These are phyloP conservation scores for Cynodonichthys magdalenae DNA, from an alignment of 2,797 vertebrate species.

Conservation along the genomic window DNA sequence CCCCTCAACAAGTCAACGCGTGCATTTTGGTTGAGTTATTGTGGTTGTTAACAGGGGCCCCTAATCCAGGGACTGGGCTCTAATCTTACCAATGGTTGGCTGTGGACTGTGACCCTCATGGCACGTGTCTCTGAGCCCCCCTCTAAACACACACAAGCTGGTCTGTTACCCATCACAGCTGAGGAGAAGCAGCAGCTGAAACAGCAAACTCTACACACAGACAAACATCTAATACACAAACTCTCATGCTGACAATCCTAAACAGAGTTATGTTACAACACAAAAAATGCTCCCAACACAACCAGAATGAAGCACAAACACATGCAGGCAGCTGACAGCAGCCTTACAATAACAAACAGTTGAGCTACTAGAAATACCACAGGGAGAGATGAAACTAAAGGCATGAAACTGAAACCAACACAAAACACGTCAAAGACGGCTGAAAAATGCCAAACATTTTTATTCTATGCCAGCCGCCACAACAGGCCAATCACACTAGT, in stretches of 20 bases:
- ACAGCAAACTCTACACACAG: slow-evolving; percentile 52
- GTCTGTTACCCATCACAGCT: slow-evolving; percentile 62
- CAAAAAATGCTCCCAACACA: slow-evolving; percentile 43
- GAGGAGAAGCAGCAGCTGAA: slow-evolving; percentile 76
- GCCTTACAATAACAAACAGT: slow-evolving; percentile 77
- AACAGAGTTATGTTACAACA: slow-evolving; percentile 34
- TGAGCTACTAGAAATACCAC: slow-evolving; percentile 76
- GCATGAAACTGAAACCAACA: slow-evolving; percentile 63
- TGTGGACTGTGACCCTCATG: slow-evolving; percentile 73
- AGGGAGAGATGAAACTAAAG: slow-evolving; percentile 48
- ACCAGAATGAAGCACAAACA: slow-evolving; percentile 33
- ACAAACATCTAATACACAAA: slow-evolving; percentile 34
- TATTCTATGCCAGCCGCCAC: slow-evolving; percentile 24
- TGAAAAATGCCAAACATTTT: slow-evolving; percentile 61
- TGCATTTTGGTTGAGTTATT: slow-evolving; percentile 47
- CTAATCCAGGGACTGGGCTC: slow-evolving; percentile 72
- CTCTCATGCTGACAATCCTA: slow-evolving; percentile 46
- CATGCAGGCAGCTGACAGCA: slow-evolving; percentile 73
- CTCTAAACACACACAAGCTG: slow-evolving; percentile 11
- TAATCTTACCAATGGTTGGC: slow-evolving; percentile 76
- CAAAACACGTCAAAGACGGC: slow-evolving; percentile 49
- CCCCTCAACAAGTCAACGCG: slow-evolving; percentile 21
- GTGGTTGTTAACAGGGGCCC: slow-evolving; percentile 74
- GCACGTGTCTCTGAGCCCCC: slow-evolving; percentile 67
- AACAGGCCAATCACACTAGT: slow-evolving; percentile 22